phyloP scores from a whole-genome alignment of 1,140 invertebrate genomes.

The Thalassaphorura encarpata region DNA sequence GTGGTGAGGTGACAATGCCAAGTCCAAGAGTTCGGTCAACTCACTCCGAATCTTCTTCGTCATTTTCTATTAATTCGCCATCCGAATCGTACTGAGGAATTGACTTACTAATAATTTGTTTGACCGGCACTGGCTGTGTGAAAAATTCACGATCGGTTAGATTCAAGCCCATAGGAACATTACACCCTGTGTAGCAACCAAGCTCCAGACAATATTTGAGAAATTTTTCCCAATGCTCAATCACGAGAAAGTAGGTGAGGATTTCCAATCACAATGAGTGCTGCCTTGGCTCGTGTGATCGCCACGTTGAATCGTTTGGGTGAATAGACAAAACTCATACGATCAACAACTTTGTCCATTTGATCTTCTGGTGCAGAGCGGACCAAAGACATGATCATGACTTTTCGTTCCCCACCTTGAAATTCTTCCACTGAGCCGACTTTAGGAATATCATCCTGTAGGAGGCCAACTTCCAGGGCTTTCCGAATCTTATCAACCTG shows the following conservation, averaged over 20 bases:
- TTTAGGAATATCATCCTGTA: constrained; percentile 60
- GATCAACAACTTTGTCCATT: constrained; percentile 44
- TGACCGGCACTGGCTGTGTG: not conserved
- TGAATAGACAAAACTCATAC: constrained; percentile 63
- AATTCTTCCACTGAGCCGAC: constrained; percentile 92
- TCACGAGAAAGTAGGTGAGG: constrained; percentile 61
- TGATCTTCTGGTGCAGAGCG: constrained; percentile 47
- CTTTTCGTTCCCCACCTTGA: constrained; percentile 79
- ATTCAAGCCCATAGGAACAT: constrained; percentile 39
- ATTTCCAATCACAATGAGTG: constrained; percentile 73
- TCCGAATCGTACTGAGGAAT: not conserved
- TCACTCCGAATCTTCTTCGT: not conserved
- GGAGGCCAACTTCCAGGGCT: constrained; percentile 41
- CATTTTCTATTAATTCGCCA: not conserved
- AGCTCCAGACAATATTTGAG: constrained; percentile 53
- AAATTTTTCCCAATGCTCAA: constrained; percentile 56
- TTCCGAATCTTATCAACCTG: constrained; percentile 61
- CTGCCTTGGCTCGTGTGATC: constrained; percentile 65
- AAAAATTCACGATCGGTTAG: not conserved
- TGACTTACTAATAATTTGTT: not conserved
- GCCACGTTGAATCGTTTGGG: constrained; percentile 76
- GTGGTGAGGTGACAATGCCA: too few relatives aligned
- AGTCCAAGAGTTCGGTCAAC: too few relatives aligned
- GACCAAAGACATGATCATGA: constrained; percentile 80
- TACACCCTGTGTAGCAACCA: constrained; percentile 54